Evolutionary conservation across 2,113 vertebrate species (phyloP).

Genomic region (Neolamprologus hecqui): DNA sequence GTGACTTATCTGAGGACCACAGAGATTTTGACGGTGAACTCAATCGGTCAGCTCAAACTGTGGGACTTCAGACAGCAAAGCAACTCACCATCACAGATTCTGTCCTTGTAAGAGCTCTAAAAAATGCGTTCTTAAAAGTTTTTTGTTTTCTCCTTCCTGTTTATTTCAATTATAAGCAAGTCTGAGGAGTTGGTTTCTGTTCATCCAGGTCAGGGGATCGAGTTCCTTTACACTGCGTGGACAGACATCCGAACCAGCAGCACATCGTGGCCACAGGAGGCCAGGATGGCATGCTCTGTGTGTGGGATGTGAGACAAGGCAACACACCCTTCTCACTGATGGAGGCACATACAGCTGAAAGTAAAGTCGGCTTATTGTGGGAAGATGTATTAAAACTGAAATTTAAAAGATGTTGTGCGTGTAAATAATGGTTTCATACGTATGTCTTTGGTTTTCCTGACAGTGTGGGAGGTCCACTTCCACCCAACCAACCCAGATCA

Average conservation of each 20-base stretch:
- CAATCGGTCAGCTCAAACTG: constrained; percentile 94
- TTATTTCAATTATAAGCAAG: background rate
- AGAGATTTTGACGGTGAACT: constrained; percentile 95
- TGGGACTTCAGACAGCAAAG: constrained; percentile 92
- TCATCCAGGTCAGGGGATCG: constrained; percentile 79
- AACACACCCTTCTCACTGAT: constrained; percentile 87
- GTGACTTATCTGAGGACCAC: constrained; percentile 88
- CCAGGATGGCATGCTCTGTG: constrained; percentile 93
- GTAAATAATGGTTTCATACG: background rate
- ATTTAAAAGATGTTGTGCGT: background rate
- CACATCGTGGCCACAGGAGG: constrained; percentile 93
- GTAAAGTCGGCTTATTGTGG: constrained; percentile 64
- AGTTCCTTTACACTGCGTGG: constrained; percentile 91
- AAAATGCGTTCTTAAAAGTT: background rate
- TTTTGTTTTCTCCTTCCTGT: background rate
- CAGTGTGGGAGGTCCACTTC: constrained; percentile 98
- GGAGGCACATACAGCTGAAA: constrained; percentile 93
- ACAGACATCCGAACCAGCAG: constrained; percentile 93
- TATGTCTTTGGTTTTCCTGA: background rate
- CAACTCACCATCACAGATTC: constrained; percentile 86
- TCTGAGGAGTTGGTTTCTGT: background rate
- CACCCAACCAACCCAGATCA: constrained; percentile 94
- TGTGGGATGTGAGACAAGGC: constrained; percentile 94
- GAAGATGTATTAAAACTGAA: background rate
- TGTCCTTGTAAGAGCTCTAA: constrained; percentile 79